Percentiles rank a stretch among this genome's conserved stretches.
These are phyloP conservation scores for Drosophila prolongata DNA, from an alignment of 2,888 invertebrate genomes.

Conservation along the genomic window DNA sequence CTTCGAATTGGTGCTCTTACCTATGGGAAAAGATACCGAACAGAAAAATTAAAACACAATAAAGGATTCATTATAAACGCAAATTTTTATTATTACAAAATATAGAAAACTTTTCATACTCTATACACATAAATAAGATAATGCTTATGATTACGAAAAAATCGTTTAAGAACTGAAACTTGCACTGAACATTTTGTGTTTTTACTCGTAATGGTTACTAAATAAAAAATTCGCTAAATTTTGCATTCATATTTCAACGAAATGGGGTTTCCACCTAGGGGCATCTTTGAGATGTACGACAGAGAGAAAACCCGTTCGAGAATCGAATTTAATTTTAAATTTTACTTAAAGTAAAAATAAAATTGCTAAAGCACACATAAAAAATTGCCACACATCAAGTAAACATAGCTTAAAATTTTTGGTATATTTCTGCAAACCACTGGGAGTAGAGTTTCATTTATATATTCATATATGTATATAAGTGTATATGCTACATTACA, in stretches of 20 bases:
- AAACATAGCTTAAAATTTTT: constrained; percentile 73
- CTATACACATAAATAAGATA: constrained; percentile 78
- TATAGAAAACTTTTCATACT: constrained; percentile 71
- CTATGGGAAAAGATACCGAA: background rate
- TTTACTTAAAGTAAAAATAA: constrained; percentile 77
- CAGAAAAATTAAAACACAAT: constrained; percentile 27
- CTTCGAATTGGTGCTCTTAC: background rate
- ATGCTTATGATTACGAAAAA: constrained; percentile 67
- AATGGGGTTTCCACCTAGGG: background rate
- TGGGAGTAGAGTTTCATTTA: constrained; percentile 67
- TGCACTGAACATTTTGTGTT: constrained; percentile 67
- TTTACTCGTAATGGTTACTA: constrained; percentile 50
- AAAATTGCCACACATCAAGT: constrained; percentile 82
- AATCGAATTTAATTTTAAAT: constrained; percentile 49
- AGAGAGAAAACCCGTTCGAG: constrained; percentile 11
- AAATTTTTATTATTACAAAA: constrained; percentile 78
- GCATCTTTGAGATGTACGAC: constrained; percentile 32
- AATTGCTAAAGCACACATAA: constrained; percentile 72
- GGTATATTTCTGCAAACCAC: constrained; percentile 80
- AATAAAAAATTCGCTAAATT: constrained; percentile 78
- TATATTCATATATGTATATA: constrained; percentile 49
- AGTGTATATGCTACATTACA: constrained; percentile 44
- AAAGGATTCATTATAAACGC: constrained; percentile 61
- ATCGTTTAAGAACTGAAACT: constrained; percentile 69
- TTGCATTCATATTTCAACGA: constrained; percentile 46